Conservation (phyloP, 2,113 vertebrate species). For the Scolopax mira region DNA sequence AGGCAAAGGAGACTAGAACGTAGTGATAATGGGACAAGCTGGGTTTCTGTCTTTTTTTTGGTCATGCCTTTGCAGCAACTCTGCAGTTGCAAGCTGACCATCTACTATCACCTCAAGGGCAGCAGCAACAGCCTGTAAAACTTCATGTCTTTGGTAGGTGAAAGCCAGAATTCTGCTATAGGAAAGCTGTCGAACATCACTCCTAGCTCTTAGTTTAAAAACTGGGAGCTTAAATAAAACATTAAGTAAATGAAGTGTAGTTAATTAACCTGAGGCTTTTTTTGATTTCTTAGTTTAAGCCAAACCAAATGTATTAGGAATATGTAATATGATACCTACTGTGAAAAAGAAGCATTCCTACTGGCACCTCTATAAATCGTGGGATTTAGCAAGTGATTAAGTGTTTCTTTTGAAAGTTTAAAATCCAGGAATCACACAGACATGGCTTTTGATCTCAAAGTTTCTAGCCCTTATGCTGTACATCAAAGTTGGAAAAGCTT, state of each 20-base stretch:
- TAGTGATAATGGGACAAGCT: accelerated
- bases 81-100: background rate
- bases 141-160: background rate
- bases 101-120: background rate
- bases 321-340: background rate
- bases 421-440: background rate
- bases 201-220: background rate
- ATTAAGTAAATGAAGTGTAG: background rate
- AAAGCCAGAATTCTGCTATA: background rate
- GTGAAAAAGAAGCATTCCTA: background rate
- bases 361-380: background rate
- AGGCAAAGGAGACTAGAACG: background rate
- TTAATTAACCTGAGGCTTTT: background rate
- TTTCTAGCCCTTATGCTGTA: background rate
- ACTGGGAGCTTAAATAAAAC: background rate
- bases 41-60: background rate
- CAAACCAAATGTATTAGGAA: background rate
- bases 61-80: background rate
- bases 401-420: background rate
- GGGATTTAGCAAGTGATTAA: background rate
- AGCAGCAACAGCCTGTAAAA: background rate
- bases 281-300: background rate
- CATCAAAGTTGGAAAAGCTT: background rate
- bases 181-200: background rate
- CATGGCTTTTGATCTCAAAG: background rate